Evolutionary conservation across 2,797 vertebrate genomes (phyloP).

Genomic region (Apogon talboti): DNA sequence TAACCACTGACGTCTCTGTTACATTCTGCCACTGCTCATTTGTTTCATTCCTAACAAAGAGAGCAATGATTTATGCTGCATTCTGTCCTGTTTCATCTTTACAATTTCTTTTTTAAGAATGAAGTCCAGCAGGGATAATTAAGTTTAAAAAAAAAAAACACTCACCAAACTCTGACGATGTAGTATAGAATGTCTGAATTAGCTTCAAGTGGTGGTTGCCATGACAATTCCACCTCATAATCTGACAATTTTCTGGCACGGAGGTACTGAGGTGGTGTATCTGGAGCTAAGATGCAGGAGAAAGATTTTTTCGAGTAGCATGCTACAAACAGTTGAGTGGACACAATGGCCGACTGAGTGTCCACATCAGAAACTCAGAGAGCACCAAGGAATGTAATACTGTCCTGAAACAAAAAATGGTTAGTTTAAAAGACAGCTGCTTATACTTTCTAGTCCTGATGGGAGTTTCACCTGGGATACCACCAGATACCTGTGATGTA

Average conservation of each 20-base stretch:
- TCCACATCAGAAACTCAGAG: conserved; percentile 16
- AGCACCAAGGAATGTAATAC: conserved; percentile 9
- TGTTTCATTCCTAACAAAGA: conserved; percentile 87
- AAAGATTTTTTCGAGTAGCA: conserved; percentile 72
- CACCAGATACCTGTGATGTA: conserved; percentile 73
- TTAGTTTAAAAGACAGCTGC: conserved; percentile 35
- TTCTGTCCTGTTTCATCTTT: conserved; percentile 2
- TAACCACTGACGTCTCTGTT: conserved; percentile 85
- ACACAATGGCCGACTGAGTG: too few species aligned
- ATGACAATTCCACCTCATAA: conserved; percentile 91
- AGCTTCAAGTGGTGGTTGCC: conserved; percentile 90
- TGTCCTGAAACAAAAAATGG: conserved; percentile 57
- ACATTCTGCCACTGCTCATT: conserved; percentile 86
- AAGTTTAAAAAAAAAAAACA: conserved; percentile 32
- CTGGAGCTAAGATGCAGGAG: conserved; percentile 88
- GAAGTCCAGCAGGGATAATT: conserved; percentile 5
- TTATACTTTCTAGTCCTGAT: conserved; percentile 17
- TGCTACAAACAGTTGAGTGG: conserved; percentile 17
- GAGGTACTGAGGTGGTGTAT: conserved; percentile 90
- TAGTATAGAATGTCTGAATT: conserved; percentile 97
- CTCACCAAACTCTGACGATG: conserved; percentile 93
- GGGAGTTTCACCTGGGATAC: conserved; percentile 20
- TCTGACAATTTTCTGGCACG: conserved; percentile 91
- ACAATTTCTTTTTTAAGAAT: neutral
- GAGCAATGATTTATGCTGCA: conserved; percentile 6